Conservation (phyloP, 64 coral and sea anemone species). For the Cladopsammia gracilis region DNA sequence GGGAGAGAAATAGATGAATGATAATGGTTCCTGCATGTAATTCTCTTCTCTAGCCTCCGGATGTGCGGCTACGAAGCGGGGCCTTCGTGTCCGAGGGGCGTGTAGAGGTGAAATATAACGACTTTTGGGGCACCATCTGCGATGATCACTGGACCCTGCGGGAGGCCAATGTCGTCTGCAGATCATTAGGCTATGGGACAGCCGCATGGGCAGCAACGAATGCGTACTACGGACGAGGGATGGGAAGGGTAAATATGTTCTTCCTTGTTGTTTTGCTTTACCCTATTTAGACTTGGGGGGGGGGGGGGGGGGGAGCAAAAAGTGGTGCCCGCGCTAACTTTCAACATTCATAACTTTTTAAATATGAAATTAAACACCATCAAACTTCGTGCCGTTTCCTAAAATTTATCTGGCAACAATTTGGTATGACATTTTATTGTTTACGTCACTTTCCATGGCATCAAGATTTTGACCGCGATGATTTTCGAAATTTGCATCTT, state of each 20-base stretch:
- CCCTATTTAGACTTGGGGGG: not conserved
- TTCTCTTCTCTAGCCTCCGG: not conserved
- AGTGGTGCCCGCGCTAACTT: too few species aligned
- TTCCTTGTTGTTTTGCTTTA: not conserved
- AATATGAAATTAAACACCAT: too few species aligned
- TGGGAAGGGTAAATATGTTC: conserved; percentile 30
- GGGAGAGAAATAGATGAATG: too few species aligned
- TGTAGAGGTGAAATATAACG: conserved; percentile 47
- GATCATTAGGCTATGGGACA: conserved; percentile 44
- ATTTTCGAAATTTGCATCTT: too few species aligned
- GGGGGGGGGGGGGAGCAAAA: too few species aligned
- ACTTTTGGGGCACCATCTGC: conserved; percentile 64
- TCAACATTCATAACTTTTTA: too few species aligned
- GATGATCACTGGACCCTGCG: conserved; percentile 58
- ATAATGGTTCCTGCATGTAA: too few species aligned
- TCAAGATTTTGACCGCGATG: too few species aligned
- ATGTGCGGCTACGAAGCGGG: conserved; percentile 71
- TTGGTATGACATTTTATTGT: too few species aligned
- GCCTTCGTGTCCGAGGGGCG: conserved; percentile 76
- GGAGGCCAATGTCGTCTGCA: conserved; percentile 68
- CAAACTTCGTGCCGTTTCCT: too few species aligned
- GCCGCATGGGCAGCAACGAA: conserved; percentile 32
- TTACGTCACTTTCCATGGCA: too few species aligned
- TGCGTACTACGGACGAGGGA: conserved; percentile 49
- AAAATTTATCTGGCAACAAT: too few species aligned